Conservation (phyloP, 2,888 invertebrate species). For the Acleris emargana region DNA sequence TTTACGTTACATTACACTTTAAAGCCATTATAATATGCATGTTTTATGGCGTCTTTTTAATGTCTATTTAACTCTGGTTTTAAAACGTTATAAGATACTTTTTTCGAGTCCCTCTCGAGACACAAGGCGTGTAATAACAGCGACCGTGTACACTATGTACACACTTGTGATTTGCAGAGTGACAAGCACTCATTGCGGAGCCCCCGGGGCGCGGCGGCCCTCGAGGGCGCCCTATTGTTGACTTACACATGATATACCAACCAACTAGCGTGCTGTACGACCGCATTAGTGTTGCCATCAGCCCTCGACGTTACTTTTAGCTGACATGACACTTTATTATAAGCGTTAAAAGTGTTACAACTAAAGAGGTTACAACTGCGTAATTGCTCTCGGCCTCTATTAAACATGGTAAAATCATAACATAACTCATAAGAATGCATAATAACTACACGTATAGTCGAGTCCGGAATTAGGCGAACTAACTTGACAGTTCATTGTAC, state of each 20-base stretch:
- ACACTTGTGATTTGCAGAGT: constrained; percentile 39
- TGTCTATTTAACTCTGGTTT: neutral
- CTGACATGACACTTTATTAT: neutral
- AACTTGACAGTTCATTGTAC: too few species aligned
- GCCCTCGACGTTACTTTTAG: neutral
- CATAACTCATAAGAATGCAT: too few species aligned
- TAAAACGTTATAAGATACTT: constrained; percentile 8
- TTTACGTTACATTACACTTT: too few species aligned
- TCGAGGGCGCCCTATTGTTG: constrained; percentile 39
- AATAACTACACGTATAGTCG: too few species aligned
- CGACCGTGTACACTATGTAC: constrained; percentile 19
- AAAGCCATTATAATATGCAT: too few species aligned
- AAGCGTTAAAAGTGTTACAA: neutral
- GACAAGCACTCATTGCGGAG: constrained; percentile 41
- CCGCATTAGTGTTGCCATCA: constrained; percentile 4
- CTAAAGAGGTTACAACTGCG: too few species aligned
- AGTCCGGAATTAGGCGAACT: too few species aligned
- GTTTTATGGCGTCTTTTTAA: neutral
- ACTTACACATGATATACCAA: constrained; percentile 36
- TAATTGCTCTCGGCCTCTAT: too few species aligned
- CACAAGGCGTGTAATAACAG: constrained; percentile 9
- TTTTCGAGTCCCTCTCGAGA: constrained; percentile 25
- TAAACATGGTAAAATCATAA: too few species aligned
- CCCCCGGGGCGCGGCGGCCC: constrained; percentile 33
- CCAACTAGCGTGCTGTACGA: neutral